Evolutionary conservation across 2,797 vertebrate genomes (phyloP), one percentile per base, ranked within the genome.

Genomic region (Chrosomus eos): DNA sequence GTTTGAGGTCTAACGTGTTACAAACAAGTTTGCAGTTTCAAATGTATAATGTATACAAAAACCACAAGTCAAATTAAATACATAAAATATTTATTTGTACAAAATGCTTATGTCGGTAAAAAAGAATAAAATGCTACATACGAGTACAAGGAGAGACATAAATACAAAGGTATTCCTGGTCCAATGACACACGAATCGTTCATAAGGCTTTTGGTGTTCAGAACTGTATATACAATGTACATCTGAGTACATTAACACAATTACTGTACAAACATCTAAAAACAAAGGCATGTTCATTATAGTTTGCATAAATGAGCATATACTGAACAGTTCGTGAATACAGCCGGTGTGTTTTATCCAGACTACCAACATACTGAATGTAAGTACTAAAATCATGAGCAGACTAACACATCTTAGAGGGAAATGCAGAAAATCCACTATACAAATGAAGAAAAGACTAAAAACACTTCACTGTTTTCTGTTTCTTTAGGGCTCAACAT

Each of bases 41-140:
- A 14, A 45, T 45, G 45, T 14, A 14, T 4, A 48, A 48, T 14
- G 0, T 5, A 48, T 1, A 8, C 13, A 74, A 74, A 80, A 23
- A 66, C 8, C 26, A 75, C 43, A 64, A 75, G 38, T 82, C 14
- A 14, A 43, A 31, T 89, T 91, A 94, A 94, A 95, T 95, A 95
- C 93, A 92, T 93, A 95, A 95, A 95, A 95, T 95, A 95, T 96
- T 96, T 95, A 96, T 95, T 96, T 89, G 92, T 94, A 94, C 90
- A 94, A 94, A 94, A 94, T 86, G 90, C 90, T 94, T 94, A 95
- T 91, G 94, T 88, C 90, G 92, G 90, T 94, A 94, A 88, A 94
- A 95, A 89, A 90, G 0, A 84, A 84, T 84, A 85, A 93, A 95
- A 93, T 96, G 95, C 95, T 96, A 96, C 95, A 96, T 95, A 92